Evolutionary conservation across 1,140 invertebrate species (phyloP), one percentile per base, ranked within the genome.

Genomic region (Drosophila insularis): DNA sequence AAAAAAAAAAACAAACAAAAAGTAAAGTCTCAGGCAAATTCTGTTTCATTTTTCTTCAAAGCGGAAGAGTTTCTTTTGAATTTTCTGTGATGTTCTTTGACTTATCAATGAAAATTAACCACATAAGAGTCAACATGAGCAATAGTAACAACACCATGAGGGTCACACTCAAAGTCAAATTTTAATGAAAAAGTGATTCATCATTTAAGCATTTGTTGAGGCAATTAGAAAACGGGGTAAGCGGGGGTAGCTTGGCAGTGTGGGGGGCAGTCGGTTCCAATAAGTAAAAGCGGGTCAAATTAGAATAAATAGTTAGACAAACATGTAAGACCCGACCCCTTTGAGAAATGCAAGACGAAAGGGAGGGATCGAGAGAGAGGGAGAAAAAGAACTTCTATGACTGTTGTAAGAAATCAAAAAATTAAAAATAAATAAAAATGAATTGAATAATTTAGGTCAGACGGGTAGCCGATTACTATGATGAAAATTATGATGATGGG

Each of bases 361-460:
- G 27, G 27, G 4, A 17, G 43, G 8, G 1, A 35, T n/a, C n/a
- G 8, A 32, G 4, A 8, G 31, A 32, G 32, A 32, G 32, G 2
- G 67, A 59, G 39, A 21, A 2, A 17, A 19, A 19, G 43, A 50
- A 11, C 43, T 50, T 31, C 40, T 37, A 59, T 32, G 71, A 75
- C 72, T 85, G 80, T 90, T 87, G 82, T 73, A 87, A 89, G 78
- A 90, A 90, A 90, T 90, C 89, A 90, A 87, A 90, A 90, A 90
- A 90, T 90, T 90, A 90, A 90, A 85, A 90, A 89, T 89, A 90
- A 90, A 90, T 90, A 90, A 90, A 89, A 90, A 82, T 61, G 89
- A 90, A 90, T 90, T 90, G 89, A 90, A 90, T 90, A 90, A 90
- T 90, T 90, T 89, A 79, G 89, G 89, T 90, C 89, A 90, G 64